Percentiles rank a stretch among this genome's conserved stretches.
Conservation (phyloP, 2,888 invertebrate species). For the Pocota personata region DNA sequence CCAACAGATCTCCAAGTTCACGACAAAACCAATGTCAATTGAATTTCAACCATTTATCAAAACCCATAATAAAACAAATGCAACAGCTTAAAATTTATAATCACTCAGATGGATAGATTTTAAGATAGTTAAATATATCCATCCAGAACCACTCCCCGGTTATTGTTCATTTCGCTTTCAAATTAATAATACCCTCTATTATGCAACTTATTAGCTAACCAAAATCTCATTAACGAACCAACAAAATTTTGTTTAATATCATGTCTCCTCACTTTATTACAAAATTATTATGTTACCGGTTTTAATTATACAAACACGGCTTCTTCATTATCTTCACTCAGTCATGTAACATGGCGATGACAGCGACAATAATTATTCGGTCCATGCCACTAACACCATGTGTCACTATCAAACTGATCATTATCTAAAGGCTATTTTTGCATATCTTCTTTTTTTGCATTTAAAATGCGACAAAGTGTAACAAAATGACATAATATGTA, state of each 20-base stretch:
- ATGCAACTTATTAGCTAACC: neutral
- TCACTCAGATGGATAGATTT: no score
- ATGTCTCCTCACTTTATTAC: neutral
- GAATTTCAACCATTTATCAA: no score
- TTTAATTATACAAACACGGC: neutral
- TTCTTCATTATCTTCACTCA: neutral
- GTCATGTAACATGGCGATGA: conserved; percentile 9
- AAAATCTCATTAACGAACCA: neutral
- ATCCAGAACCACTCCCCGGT: neutral
- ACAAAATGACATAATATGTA: conserved; percentile 35
- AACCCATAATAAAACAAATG: no score
- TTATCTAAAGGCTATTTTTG: conserved; percentile 23
- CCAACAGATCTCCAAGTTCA: no score
- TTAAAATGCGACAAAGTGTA: conserved; percentile 31
- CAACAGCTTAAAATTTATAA: no score
- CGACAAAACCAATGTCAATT: no score
- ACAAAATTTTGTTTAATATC: neutral
- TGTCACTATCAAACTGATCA: conserved; percentile 28
- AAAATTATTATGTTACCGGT: neutral
- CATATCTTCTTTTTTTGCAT: conserved; percentile 2
- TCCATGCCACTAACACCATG: neutral
- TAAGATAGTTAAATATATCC: neutral
- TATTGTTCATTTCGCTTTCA: neutral
- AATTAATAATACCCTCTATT: neutral
- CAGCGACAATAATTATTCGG: neutral